Conservation (phyloP, 2,888 invertebrate genomes). For the Drosophila barbarae region DNA sequence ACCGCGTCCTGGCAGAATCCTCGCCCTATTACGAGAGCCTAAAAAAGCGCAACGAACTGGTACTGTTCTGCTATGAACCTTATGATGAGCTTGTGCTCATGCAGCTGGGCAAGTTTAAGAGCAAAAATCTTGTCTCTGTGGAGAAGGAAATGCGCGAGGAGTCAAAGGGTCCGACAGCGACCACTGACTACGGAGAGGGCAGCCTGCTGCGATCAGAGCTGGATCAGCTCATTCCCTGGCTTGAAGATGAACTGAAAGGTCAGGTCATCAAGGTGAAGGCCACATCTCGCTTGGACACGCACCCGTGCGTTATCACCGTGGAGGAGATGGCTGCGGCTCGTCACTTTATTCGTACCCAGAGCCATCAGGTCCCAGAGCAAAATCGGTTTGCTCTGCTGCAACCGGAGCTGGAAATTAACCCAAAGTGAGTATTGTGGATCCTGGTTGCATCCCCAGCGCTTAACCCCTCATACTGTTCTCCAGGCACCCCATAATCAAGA, state of each 20-base stretch:
- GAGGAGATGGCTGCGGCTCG: constrained; percentile 98
- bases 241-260: constrained; percentile 87
- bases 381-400: constrained; percentile 91
- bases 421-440: constrained; percentile 83
- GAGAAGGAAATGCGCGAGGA: constrained; percentile 95
- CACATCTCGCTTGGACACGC: constrained; percentile 91
- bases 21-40: constrained; percentile 97
- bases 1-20: constrained; percentile 93
- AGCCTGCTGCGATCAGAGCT: constrained; percentile 88
- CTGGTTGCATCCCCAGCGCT: not conserved
- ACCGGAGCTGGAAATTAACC: constrained; percentile 96
- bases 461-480: not conserved
- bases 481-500: constrained; percentile 94
- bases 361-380: constrained; percentile 89
- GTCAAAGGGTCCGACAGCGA: constrained; percentile 81
- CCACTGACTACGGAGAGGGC: constrained; percentile 83
- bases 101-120: constrained; percentile 89
- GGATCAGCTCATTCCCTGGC: constrained; percentile 88
- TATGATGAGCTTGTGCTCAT: constrained; percentile 97
- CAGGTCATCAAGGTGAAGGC: constrained; percentile 90
- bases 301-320: constrained; percentile 97
- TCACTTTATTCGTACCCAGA: constrained; percentile 95
- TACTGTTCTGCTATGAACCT: constrained; percentile 97
- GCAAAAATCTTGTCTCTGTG: constrained; percentile 89
- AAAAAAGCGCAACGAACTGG: constrained; percentile 92